These are phyloP conservation scores for Cephus nigrinus DNA, from an alignment of 2,888 invertebrate genomes.

Conservation along the genomic window DNA sequence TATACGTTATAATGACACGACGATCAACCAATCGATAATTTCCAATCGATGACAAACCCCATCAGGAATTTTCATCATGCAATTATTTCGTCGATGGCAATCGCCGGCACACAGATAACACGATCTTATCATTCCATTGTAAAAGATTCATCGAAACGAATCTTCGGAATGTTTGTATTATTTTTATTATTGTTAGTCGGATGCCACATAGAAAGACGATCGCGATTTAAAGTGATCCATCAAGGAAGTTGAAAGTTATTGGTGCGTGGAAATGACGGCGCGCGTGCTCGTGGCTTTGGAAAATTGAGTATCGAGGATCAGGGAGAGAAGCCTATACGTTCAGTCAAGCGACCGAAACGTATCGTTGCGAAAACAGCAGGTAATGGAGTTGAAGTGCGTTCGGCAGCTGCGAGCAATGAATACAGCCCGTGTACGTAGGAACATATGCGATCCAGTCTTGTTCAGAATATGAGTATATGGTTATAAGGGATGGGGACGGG, in stretches of 20 bases:
- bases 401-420: conserved; percentile 54
- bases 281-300: neutral
- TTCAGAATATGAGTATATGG: conserved; percentile 32
- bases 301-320: neutral
- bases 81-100: neutral
- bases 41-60: neutral
- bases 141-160: neutral
- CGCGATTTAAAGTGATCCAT: conserved; percentile 22
- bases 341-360: conserved; percentile 1
- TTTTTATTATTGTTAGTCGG: neutral
- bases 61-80: neutral
- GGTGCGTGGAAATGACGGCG: neutral
- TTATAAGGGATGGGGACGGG: conserved; percentile 24
- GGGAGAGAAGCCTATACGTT: neutral
- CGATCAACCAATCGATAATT: neutral
- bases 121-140: neutral
- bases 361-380: conserved; percentile 48
- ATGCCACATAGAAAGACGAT: conserved; percentile 12
- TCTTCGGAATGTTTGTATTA: neutral
- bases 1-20: neutral
- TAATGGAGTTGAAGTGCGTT: conserved; percentile 56
- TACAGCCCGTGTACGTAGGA: conserved; percentile 38
- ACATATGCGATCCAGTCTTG: conserved; percentile 47
- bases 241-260: neutral
- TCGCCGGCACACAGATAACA: neutral